Evolutionary conservation across 2,113 vertebrate genomes (phyloP).

Genomic region (Siniperca knerii): DNA sequence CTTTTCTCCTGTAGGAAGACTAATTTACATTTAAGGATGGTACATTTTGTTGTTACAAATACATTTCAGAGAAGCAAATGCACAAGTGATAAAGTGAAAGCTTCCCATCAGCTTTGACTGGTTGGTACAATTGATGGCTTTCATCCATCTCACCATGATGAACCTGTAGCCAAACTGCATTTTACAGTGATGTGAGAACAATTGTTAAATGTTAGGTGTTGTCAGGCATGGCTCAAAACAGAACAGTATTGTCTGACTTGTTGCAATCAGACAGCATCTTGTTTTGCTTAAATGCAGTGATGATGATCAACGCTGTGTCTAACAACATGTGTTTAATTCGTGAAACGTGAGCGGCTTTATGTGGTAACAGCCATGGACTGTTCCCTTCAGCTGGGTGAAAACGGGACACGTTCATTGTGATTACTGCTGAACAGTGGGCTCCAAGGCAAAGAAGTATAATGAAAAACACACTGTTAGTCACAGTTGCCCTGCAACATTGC

Average conservation of each 20-base stretch:
- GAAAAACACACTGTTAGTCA: slow-evolving; percentile 53
- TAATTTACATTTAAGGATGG: not conserved
- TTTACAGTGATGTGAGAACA: not conserved
- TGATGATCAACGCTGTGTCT: not conserved
- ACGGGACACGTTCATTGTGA: not conserved
- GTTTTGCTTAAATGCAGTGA: not conserved
- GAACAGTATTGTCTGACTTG: not conserved
- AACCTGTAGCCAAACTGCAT: not conserved
- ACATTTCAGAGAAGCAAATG: not conserved
- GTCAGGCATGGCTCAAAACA: not conserved
- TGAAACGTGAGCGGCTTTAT: not conserved
- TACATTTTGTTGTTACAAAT: not conserved
- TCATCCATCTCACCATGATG: not conserved
- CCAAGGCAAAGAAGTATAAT: slow-evolving; percentile 33
- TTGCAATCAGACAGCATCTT: not conserved
- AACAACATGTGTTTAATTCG: not conserved
- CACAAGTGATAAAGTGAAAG: not conserved
- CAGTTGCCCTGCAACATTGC: slow-evolving; percentile 61
- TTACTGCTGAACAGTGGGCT: slow-evolving; percentile 24
- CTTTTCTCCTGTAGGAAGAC: not conserved
- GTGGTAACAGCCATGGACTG: not conserved
- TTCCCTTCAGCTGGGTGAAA: not conserved
- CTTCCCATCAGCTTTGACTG: not conserved
- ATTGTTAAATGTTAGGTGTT: not conserved
- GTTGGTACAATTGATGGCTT: not conserved